A percentile compares a stretch with the other conserved stretches of the same genome.
Conservation (phyloP, 2,113 vertebrate species). For the Tragelaphus strepsiceros region DNA sequence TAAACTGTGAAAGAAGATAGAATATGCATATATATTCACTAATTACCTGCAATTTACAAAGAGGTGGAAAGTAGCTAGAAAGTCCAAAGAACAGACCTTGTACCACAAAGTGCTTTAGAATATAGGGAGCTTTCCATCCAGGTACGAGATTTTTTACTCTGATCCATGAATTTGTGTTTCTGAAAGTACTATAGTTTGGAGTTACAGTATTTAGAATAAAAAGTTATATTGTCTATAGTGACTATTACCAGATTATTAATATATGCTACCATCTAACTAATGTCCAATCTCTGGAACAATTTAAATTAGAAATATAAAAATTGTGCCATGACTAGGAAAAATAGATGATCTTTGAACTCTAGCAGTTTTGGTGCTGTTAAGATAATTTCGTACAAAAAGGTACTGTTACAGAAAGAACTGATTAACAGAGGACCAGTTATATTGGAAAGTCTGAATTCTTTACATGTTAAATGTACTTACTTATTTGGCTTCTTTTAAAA, state of each 20-base stretch:
- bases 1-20: not conserved
- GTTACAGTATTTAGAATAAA: not conserved
- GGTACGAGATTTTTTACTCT: rapidly evolving
- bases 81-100: not conserved
- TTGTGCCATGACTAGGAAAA: not conserved
- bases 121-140: rapidly evolving
- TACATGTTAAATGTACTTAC: not conserved
- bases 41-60: not conserved
- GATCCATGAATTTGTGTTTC: not conserved
- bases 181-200: not conserved
- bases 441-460: not conserved
- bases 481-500: not conserved
- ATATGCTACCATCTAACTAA: too few species aligned
- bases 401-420: not conserved
- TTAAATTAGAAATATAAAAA: not conserved
- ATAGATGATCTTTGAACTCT: not conserved
- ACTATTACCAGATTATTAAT: not conserved
- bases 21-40: too few species aligned
- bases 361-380: not conserved
- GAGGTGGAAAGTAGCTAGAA: not conserved
- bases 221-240: not conserved
- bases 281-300: not conserved
- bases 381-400: not conserved
- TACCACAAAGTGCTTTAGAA: not conserved
- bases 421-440: not conserved